Evolutionary conservation across 1,140 invertebrate genomes (phyloP).

Genomic region (Spodoptera litura): DNA sequence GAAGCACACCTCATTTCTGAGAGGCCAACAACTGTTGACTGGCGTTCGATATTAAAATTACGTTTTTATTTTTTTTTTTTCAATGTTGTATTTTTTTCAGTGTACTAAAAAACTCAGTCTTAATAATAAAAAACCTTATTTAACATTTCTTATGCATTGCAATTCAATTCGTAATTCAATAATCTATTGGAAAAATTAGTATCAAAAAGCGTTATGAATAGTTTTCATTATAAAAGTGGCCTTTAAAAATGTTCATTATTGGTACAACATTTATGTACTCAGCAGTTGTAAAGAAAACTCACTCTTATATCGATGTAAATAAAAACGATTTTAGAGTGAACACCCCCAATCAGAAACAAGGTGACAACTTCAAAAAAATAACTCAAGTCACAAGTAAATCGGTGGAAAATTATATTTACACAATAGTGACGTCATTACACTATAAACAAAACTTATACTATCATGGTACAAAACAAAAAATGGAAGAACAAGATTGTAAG

Average conservation of each 20-base stretch:
- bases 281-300: background rate
- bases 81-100: too few relatives aligned
- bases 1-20: slow-evolving; percentile 63
- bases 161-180: too few relatives aligned
- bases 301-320: background rate
- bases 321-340: slow-evolving; percentile 5
- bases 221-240: too few relatives aligned
- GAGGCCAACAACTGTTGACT: slow-evolving; percentile 33
- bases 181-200: too few relatives aligned
- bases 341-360: slow-evolving; percentile 12
- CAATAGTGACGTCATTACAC: slow-evolving; percentile 11
- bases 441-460: slow-evolving; percentile 15
- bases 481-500: slow-evolving; percentile 31
- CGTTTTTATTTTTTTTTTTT: too few relatives aligned
- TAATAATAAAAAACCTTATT: too few relatives aligned
- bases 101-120: too few relatives aligned
- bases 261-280: too few relatives aligned
- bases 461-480: slow-evolving; percentile 28
- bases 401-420: slow-evolving; percentile 36
- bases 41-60: background rate
- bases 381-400: slow-evolving; percentile 42
- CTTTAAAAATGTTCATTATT: too few relatives aligned
- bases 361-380: slow-evolving; percentile 30
- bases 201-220: too few relatives aligned
- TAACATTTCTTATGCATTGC: too few relatives aligned